Evolutionary conservation across 1,140 invertebrate species (phyloP).

Genomic region (Sycobia sp.): DNA sequence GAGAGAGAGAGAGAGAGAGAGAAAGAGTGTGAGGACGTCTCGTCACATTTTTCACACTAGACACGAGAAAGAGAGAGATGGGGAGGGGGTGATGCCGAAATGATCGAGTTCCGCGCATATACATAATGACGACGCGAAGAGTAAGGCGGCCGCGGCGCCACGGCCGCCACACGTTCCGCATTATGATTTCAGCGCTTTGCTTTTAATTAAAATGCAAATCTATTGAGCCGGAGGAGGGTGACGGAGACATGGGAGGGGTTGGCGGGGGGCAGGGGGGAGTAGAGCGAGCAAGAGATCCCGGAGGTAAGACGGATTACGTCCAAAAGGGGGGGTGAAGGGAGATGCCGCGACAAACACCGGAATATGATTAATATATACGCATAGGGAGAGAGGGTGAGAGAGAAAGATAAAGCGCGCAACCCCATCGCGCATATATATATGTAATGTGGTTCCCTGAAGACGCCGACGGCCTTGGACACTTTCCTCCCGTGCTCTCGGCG

Average conservation of each 20-base stretch:
- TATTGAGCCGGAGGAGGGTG: slow-evolving; percentile 48
- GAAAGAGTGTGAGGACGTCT: too few species aligned
- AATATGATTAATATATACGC: slow-evolving; percentile 64
- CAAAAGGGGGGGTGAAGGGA: slow-evolving; percentile 36
- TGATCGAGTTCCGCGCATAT: slow-evolving; percentile 36
- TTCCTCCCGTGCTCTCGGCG: too few species aligned
- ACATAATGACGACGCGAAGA: slow-evolving; percentile 47
- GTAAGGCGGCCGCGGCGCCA: too few species aligned
- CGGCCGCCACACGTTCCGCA: slow-evolving; percentile 60
- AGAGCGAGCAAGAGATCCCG: slow-evolving; percentile 51
- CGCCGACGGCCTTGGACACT: slow-evolving; percentile 8
- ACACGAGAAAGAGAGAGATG: too few species aligned
- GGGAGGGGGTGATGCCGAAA: too few species aligned
- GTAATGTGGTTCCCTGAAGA: slow-evolving; percentile 1
- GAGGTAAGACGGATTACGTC: slow-evolving; percentile 63
- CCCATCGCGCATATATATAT: too few species aligned
- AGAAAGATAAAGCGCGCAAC: too few species aligned
- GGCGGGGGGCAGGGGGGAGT: slow-evolving; percentile 43
- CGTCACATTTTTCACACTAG: too few species aligned
- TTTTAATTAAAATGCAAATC: slow-evolving; percentile 72
- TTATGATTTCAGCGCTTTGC: slow-evolving; percentile 68
- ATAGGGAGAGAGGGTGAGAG: too few species aligned
- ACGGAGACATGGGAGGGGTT: slow-evolving; percentile 50
- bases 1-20: slow-evolving; percentile 3
- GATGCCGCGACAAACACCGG: slow-evolving; percentile 60